These are phyloP conservation scores for Sterna hirundo DNA, from an alignment of 2,113 vertebrate genomes.

Conservation along the genomic window DNA sequence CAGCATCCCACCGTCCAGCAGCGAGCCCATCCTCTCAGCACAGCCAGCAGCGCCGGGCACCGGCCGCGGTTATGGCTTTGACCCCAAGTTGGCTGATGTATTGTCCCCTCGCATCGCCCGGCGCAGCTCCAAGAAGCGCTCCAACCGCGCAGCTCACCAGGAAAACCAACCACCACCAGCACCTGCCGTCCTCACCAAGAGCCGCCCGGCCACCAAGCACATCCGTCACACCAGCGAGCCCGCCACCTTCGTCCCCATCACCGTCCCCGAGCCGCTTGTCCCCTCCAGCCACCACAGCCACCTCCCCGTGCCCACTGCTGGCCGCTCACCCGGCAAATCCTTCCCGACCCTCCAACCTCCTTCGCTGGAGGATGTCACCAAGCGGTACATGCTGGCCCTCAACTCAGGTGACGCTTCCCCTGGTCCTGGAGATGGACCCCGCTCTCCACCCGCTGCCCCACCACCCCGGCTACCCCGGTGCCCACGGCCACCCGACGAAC, in stretches of 20 bases:
- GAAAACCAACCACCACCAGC: constrained; percentile 60
- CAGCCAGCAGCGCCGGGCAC: constrained; percentile 64
- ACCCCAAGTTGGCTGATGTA: constrained; percentile 49
- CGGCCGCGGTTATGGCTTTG: not conserved
- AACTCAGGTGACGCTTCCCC: constrained; percentile 70
- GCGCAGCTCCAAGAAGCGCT: constrained; percentile 87
- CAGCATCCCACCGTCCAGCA: constrained; percentile 89
- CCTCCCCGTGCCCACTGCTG: constrained; percentile 38
- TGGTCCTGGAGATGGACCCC: constrained; percentile 65
- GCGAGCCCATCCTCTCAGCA: constrained; percentile 91
- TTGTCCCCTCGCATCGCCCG: constrained; percentile 68
- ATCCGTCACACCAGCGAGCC: constrained; percentile 90
- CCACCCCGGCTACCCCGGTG: constrained; percentile 68
- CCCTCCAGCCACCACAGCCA: constrained; percentile 51
- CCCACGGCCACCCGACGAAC: constrained; percentile 68
- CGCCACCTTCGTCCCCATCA: constrained; percentile 83
- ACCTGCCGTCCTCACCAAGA: constrained; percentile 51
- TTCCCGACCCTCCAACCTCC: constrained; percentile 72
- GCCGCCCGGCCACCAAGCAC: constrained; percentile 75
- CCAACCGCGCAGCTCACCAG: constrained; percentile 78
- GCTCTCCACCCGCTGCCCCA: constrained; percentile 65
- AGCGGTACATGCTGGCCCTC: constrained; percentile 84
- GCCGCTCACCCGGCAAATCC: constrained; percentile 51
- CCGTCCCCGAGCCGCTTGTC: constrained; percentile 70
- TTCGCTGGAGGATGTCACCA: constrained; percentile 87